Conservation (phyloP, 2,888 invertebrate genomes). For the Venusia cambrica region DNA sequence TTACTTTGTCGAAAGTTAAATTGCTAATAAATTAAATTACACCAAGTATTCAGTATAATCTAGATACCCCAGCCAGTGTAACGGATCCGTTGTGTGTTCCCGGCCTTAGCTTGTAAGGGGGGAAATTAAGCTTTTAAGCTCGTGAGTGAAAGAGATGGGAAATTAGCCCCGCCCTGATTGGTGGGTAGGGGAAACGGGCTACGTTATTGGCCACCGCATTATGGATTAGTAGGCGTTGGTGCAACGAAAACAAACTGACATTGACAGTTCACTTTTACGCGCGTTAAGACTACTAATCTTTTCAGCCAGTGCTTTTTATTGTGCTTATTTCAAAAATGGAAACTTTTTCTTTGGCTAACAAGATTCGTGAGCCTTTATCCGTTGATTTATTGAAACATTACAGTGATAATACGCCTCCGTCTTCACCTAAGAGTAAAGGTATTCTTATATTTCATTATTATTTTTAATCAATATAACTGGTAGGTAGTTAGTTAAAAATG, state of each 20-base stretch:
- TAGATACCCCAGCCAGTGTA: no score
- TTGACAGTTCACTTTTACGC: conserved; percentile 63
- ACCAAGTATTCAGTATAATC: no score
- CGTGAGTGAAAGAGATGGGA: conserved; percentile 63
- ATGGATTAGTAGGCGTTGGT: conserved; percentile 69
- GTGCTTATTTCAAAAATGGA: conserved; percentile 44
- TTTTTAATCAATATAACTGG: conserved; percentile 10
- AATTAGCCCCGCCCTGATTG: conserved; percentile 63
- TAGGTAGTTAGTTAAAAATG: conserved; percentile 2
- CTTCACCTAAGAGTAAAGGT: conserved; percentile 68
- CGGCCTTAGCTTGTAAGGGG: conserved; percentile 42
- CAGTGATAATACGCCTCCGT: conserved; percentile 55
- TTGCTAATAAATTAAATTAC: no score
- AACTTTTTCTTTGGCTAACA: conserved; percentile 44
- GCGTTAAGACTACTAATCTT: conserved; percentile 30
- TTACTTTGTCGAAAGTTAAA: no score
- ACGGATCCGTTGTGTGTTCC: conserved; percentile 35
- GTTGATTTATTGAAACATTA: conserved; percentile 51
- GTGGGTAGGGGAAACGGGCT: conserved; percentile 57
- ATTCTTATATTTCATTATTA: conserved; percentile 20
- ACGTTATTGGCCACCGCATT: conserved; percentile 69
- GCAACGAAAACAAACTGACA: conserved; percentile 49
- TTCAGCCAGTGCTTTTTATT: conserved; percentile 30
- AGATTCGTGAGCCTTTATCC: conserved; percentile 46
- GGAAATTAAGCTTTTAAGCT: conserved; percentile 55